Conservation (phyloP, 2,888 invertebrate genomes). For the Terebella lapidaria region DNA sequence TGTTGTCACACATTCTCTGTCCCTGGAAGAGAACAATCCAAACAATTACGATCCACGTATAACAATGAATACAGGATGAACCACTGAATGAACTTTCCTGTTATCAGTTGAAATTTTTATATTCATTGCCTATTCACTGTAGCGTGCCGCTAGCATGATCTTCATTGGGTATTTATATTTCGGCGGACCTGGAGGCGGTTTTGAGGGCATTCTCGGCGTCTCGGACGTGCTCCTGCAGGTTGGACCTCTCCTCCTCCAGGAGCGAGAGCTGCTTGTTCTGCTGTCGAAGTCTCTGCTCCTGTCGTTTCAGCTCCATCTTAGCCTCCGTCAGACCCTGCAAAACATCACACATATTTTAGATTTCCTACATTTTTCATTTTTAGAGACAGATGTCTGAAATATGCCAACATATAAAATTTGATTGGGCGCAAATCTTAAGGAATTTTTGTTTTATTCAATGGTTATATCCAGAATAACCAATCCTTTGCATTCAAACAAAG, state of each 20-base stretch:
- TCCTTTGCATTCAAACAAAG: too few species aligned
- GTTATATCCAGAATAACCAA: too few species aligned
- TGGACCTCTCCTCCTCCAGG: constrained; percentile 36
- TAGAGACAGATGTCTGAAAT: too few species aligned
- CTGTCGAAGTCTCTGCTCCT: constrained; percentile 43
- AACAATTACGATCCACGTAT: neutral
- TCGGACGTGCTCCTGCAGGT: constrained; percentile 35
- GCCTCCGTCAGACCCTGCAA: constrained; percentile 38
- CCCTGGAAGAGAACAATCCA: constrained; percentile 30
- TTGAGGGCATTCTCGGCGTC: constrained; percentile 48
- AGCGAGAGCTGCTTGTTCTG: constrained; percentile 36
- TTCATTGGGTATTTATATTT: too few species aligned
- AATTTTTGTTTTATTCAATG: too few species aligned
- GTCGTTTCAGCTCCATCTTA: constrained; percentile 36
- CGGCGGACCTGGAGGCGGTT: constrained; percentile 26
- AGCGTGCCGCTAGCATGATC: too few species aligned
- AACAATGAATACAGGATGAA: neutral
- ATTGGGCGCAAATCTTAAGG: too few species aligned
- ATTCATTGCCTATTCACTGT: too few species aligned
- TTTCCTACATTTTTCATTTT: too few species aligned
- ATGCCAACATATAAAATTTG: too few species aligned
- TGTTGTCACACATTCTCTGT: constrained; percentile 38
- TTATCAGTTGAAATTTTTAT: too few species aligned
- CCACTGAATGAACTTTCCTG: too few species aligned
- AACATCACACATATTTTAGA: neutral